phyloP scores from a whole-genome alignment of 1,140 invertebrate genomes.

The Papilio machaon region DNA sequence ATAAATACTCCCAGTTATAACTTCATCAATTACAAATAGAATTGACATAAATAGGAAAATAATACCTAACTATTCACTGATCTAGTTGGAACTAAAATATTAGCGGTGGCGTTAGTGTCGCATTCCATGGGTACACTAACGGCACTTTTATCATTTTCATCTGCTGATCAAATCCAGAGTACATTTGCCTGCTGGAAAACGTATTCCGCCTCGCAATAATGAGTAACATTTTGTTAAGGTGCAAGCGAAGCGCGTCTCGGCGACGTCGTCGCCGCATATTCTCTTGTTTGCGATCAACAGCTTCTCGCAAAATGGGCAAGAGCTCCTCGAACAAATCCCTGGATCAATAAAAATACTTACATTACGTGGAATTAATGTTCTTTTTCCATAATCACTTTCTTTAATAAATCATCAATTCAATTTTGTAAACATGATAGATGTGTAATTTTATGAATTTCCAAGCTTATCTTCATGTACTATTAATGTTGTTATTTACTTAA shows the following conservation, averaged over 20 bases:
- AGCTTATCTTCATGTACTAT: no score
- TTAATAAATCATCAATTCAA: no score
- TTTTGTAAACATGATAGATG: no score
- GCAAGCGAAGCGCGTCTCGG: slow-evolving; percentile 95
- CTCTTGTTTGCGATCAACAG: slow-evolving; percentile 98
- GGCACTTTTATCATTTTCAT: neutral
- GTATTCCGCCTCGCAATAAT: slow-evolving; percentile 96
- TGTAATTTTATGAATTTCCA: no score
- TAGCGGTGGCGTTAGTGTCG: neutral
- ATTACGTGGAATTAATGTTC: neutral
- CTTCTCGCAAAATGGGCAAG: slow-evolving; percentile 94
- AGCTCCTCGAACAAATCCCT: slow-evolving; percentile 99
- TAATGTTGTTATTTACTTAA: slow-evolving; percentile 87
- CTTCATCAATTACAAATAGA: no score
- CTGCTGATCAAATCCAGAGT: neutral
- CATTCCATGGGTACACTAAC: neutral
- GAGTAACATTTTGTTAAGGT: slow-evolving; percentile 95
- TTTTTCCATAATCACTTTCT: neutral
- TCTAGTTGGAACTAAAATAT: no score
- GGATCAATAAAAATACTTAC: slow-evolving; percentile 45
- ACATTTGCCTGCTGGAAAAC: slow-evolving; percentile 90
- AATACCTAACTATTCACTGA: no score
- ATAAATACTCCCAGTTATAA: no score
- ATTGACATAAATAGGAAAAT: no score
- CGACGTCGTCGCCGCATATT: slow-evolving; percentile 94